phyloP scores from a whole-genome alignment of 2,888 invertebrate genomes.

The Caprella mutica region DNA sequence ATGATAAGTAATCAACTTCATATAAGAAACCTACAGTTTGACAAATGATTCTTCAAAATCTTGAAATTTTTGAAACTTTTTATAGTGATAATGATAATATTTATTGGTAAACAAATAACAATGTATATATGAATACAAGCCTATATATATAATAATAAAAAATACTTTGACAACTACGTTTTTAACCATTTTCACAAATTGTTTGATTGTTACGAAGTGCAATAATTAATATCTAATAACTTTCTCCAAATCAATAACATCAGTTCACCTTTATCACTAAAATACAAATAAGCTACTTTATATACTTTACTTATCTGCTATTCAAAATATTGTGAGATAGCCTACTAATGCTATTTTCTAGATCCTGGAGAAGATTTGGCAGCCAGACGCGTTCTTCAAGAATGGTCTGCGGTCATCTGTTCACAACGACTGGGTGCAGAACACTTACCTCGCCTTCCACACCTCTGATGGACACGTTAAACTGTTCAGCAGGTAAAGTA shows the following conservation, averaged over 20 bases:
- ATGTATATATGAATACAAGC: too few species aligned
- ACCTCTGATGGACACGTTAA: slow-evolving; percentile 23
- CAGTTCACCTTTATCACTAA: too few species aligned
- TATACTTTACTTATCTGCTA: too few species aligned
- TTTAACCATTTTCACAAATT: too few species aligned
- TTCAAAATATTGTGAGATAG: not conserved
- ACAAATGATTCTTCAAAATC: too few species aligned
- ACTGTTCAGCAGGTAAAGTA: slow-evolving; percentile 25
- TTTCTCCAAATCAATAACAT: too few species aligned
- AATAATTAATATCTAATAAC: too few species aligned
- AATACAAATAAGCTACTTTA: too few species aligned
- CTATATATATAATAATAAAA: not conserved
- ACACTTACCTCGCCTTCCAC: slow-evolving; percentile 29
- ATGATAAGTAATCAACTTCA: not conserved
- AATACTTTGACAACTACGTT: too few species aligned
- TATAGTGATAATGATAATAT: too few species aligned
- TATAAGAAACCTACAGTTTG: not conserved
- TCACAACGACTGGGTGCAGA: slow-evolving; percentile 30
- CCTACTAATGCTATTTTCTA: not conserved
- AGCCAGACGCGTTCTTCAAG: slow-evolving; percentile 32
- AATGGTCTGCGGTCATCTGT: slow-evolving; percentile 28
- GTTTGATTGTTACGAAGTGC: too few species aligned
- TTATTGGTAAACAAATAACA: not conserved
- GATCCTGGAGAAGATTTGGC: slow-evolving; percentile 31
- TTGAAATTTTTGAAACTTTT: too few species aligned